phyloP scores from a whole-genome alignment of 2,888 invertebrate species.

The Melangyna quadrimaculata region DNA sequence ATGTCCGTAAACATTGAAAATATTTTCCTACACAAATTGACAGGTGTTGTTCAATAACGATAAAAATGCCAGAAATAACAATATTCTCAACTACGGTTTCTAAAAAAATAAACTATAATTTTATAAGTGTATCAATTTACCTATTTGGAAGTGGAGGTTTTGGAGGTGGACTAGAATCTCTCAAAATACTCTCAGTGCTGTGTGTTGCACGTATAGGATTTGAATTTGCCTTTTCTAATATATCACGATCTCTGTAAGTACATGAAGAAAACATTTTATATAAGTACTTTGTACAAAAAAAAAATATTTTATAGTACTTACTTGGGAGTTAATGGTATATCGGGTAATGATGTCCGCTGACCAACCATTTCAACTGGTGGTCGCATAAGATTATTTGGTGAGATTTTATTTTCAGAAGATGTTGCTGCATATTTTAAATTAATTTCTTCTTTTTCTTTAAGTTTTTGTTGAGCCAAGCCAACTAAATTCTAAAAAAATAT shows the following conservation, averaged over 20 bases:
- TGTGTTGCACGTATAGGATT: slow-evolving; percentile 88
- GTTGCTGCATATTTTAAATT: slow-evolving; percentile 75
- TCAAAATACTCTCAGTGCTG: slow-evolving; percentile 90
- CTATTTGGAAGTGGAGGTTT: slow-evolving; percentile 94
- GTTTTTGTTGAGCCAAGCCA: slow-evolving; percentile 90
- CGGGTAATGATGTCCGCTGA: slow-evolving; percentile 87
- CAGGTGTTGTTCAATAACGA: too few species aligned
- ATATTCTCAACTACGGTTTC: background rate
- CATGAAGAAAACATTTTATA: background rate
- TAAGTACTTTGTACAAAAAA: background rate
- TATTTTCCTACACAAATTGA: too few species aligned
- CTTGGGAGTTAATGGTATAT: slow-evolving; percentile 91
- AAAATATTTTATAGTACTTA: slow-evolving; percentile 83
- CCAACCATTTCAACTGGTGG: slow-evolving; percentile 81
- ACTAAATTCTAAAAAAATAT: slow-evolving; percentile 85
- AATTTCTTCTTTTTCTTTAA: slow-evolving; percentile 83
- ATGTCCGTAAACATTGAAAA: too few species aligned
- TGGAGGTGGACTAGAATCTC: slow-evolving; percentile 89
- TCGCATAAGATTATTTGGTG: slow-evolving; percentile 77
- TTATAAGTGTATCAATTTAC: slow-evolving; percentile 79
- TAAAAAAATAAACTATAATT: background rate
- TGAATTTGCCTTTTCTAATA: slow-evolving; percentile 81
- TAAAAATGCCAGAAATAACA: background rate
- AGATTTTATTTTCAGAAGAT: slow-evolving; percentile 73
- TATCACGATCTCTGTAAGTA: slow-evolving; percentile 78